A percentile compares a stretch with the other conserved stretches of the same genome.
Evolutionary conservation across 2,797 vertebrate species (phyloP).

Genomic region (Epinephelus malabaricus): DNA sequence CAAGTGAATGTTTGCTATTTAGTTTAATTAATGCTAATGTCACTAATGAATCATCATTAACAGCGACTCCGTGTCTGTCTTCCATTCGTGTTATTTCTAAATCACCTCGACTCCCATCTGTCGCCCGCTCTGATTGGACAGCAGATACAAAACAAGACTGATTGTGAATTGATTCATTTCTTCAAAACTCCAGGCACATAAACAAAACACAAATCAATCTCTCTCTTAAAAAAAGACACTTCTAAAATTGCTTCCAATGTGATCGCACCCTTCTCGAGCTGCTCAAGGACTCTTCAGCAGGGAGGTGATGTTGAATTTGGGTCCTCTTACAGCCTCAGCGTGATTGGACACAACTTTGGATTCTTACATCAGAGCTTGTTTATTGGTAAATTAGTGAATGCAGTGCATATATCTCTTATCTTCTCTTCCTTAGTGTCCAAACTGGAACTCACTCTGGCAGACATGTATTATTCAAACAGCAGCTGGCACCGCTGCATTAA

Average conservation of each 20-base stretch:
- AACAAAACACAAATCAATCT: constrained; percentile 33
- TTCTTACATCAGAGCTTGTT: constrained; percentile 11
- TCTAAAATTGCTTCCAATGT: constrained; percentile 30
- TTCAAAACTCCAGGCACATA: neutral
- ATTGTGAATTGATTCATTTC: constrained; percentile 27
- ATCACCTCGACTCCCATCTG: constrained; percentile 36
- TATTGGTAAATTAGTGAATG: constrained; percentile 24
- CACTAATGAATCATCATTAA: constrained; percentile 39
- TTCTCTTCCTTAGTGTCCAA: constrained; percentile 31
- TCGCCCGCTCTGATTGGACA: constrained; percentile 20
- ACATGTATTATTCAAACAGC: constrained; percentile 66
- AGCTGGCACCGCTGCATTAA: constrained; percentile 51
- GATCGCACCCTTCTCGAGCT: constrained; percentile 27
- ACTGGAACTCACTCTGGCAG: constrained; percentile 42
- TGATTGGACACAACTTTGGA: constrained; percentile 30
- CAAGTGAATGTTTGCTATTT: constrained; percentile 22
- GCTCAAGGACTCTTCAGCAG: constrained; percentile 52
- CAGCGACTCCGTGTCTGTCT: constrained; percentile 1
- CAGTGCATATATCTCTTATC: neutral
- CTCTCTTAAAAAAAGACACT: neutral
- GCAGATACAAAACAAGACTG: constrained; percentile 17
- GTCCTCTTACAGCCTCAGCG: constrained; percentile 11
- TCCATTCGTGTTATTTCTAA: constrained; percentile 32
- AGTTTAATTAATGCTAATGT: constrained; percentile 38
- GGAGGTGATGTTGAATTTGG: constrained; percentile 38